Evolutionary conservation across 2,888 invertebrate genomes (phyloP), one percentile per base, ranked within the genome.

Genomic region (Drosophila paranaensis): DNA sequence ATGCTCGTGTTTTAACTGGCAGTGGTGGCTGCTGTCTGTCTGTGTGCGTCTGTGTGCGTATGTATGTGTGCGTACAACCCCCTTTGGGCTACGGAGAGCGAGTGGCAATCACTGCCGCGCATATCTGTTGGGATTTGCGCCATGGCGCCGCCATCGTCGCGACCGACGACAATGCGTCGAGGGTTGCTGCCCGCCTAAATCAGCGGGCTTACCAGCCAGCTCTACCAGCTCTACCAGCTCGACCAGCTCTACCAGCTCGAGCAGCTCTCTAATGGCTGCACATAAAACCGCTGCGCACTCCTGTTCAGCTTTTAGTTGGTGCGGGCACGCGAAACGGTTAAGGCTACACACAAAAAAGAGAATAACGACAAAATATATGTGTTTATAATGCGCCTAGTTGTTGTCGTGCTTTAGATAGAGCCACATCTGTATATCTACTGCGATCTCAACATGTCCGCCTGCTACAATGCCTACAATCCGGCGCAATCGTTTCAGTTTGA

Each of bases 251-350:
- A 37, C 45, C 51, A 27, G 66, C 76, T 71, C 75, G 70, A 42
- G 64, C 51, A 14, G 39, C 54, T 54, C 35, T 40, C 55, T 85
- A 86, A 85, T 88, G 85, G 85, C 82, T 66, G 65, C 60, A 77
- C 68, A 92, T 92, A 92, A 92, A 92, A 92, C 90, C 88, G 82
- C 82, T 77, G 85, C 82, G 82, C 83, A 84, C 81, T 84, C 84
- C 84, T 86, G 82, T 80, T 74, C 67, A 75, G 74, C 85, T 86
- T 89, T 92, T 90, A 92, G 92, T 92, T 92, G 91, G 88, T 83
- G 76, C 81, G 83, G 87, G 89, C 87, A 88, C 92, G 91, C 89
- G 91, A 81, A 76, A 88, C 90, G 90, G 83, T 79, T 79, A 90
- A 88, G 81, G 82, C 71, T 60, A 48, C 70, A 25, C 45, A 25